These are phyloP conservation scores for Matsumurasca onukii DNA, from an alignment of 1,140 invertebrate species.

Conservation along the genomic window DNA sequence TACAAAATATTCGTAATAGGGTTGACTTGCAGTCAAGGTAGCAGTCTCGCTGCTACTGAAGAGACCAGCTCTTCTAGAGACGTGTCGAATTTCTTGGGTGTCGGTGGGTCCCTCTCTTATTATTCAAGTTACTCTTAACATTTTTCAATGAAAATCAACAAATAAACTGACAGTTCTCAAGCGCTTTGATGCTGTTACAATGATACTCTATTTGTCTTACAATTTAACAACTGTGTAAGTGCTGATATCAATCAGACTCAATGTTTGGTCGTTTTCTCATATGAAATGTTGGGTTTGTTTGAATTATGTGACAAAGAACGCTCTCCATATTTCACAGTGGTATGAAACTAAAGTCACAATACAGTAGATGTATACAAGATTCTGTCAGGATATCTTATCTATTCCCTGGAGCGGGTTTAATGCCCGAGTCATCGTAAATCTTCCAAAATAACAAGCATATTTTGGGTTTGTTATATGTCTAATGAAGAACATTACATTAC, in stretches of 20 bases:
- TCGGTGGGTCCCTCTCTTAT: conserved; percentile 29
- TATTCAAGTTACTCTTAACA: neutral
- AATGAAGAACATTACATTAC: conserved; percentile 22
- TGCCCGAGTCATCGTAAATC: conserved; percentile 20
- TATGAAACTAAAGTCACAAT: conserved; percentile 29
- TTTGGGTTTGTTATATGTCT: conserved; percentile 16
- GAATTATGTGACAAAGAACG: conserved; percentile 21
- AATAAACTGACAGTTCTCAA: conserved; percentile 22
- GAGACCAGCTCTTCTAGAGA: too few species aligned
- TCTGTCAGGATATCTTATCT: conserved; percentile 31
- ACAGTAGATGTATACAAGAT: conserved; percentile 23
- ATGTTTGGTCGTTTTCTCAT: neutral
- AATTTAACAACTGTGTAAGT: too few species aligned
- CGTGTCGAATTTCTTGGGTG: conserved; percentile 7
- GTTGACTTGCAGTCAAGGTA: too few species aligned
- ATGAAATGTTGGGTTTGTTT: conserved; percentile 17
- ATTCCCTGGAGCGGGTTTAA: conserved; percentile 13
- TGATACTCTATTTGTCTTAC: too few species aligned
- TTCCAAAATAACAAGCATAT: conserved; percentile 23
- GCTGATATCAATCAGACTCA: too few species aligned
- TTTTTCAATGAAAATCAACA: conserved; percentile 4
- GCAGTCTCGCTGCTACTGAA: too few species aligned
- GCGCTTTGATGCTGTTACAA: neutral
- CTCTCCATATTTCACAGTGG: conserved; percentile 26
- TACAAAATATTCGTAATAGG: conserved; percentile 17